Evolutionary conservation across 2,888 invertebrate genomes (phyloP).

Genomic region (Torymus texanus): DNA sequence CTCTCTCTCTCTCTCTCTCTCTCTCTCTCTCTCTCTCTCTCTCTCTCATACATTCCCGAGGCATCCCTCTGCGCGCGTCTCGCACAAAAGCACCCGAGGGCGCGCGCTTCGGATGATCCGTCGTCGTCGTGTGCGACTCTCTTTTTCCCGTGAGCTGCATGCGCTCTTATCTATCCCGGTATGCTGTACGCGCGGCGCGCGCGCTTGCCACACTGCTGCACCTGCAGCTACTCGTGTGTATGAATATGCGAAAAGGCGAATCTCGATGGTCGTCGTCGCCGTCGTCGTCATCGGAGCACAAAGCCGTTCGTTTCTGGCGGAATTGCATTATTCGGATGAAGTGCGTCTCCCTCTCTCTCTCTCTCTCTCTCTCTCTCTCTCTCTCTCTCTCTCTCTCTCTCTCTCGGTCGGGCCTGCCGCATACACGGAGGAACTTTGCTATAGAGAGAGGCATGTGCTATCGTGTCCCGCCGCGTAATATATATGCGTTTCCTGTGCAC

Average conservation of each 20-base stretch:
- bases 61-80: too few species aligned
- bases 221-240: neutral
- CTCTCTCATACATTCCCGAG: too few species aligned
- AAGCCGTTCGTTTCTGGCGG: constrained; percentile 10
- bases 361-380: neutral
- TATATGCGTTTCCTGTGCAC: too few species aligned
- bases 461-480: too few species aligned
- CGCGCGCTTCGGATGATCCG: constrained; percentile 15
- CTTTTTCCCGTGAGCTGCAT: neutral
- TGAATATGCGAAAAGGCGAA: constrained; percentile 21
- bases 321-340: constrained; percentile 36
- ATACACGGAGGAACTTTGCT: neutral
- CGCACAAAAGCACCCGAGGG: too few species aligned
- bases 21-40: too few species aligned
- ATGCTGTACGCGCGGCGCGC: neutral
- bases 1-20: too few species aligned
- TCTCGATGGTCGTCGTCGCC: constrained; percentile 14
- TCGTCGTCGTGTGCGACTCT: neutral
- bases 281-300: neutral
- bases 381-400: too few species aligned
- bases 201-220: neutral
- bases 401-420: neutral
- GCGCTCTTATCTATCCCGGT: constrained; percentile 1
- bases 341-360: constrained; percentile 1
- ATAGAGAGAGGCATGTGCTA: too few species aligned